Base-by-base conservation (phyloP, 2,888 invertebrate genomes). In the Nyleta sp. region DNA sequence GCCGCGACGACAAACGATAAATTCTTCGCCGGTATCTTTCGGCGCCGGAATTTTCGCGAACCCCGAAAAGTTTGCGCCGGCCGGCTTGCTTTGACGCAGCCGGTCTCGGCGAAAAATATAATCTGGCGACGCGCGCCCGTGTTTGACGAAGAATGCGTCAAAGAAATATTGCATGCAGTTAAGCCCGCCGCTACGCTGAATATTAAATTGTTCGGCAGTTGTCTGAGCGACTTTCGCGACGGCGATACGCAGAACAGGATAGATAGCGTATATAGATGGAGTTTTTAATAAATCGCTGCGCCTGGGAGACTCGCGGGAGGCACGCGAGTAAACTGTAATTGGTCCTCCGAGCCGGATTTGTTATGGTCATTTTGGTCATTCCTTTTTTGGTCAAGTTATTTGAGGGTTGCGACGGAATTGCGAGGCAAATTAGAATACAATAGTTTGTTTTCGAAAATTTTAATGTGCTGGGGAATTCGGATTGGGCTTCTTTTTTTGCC, bases 141-240 rank as follows among this genome's bases (percentile, higher is more conserved):
- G 35, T 62, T 62, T 48, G 60, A 64, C 65, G 53, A 65, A 53
- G 65, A 53, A 53, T 44, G 65, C 65, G 53, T 67, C 67, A 67
- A 67, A 67, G 67, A 67, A 64, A 46, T 42, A 53, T 53, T 35
- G 31, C 35, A 53, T 44, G 18, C 17, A 38, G 57, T 44, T n/a
- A 18, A 42, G 33, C 42, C 10, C 20, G 42, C 22, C 20, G 20
- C 22, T 4, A 20, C 40, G 40, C 20, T 22, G 67, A 33, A 67
- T 67, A 67, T 67, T 67, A 67, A 67, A 67, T 67, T 55, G 67
- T 46, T 53, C 35, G 31, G 44, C 38, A 55, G 42, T 57, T 15
- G 57, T 31, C 40, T 40, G 44, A n/a, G 18, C 35, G 53, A 42
- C 53, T 50, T 50, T 40, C 28, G 53, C 44, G 31, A 31, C 10